A percentile compares a stretch with the other conserved stretches of the same genome.
These are phyloP conservation scores for Halotydeus destructor DNA, from an alignment of 1,140 invertebrate species.

Conservation along the genomic window DNA sequence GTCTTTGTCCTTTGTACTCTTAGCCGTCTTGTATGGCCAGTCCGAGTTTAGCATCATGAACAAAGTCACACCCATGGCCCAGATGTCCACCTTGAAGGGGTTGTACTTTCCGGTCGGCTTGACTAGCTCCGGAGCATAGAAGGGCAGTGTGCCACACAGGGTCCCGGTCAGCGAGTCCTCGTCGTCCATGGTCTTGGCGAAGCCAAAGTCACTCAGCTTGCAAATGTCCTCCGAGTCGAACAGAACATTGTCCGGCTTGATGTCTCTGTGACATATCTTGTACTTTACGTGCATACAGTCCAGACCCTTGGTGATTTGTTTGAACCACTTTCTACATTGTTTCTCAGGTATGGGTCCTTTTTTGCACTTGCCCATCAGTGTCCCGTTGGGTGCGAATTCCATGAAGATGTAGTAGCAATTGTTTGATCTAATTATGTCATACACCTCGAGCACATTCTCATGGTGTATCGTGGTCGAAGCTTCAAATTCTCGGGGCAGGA, in stretches of 20 bases:
- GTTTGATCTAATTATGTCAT: constrained; percentile 9
- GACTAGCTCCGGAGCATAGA: constrained; percentile 4
- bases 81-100: constrained; percentile 55
- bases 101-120: constrained; percentile 1
- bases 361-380: neutral
- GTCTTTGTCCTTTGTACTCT: too few relatives aligned
- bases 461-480: constrained; percentile 7
- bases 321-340: constrained; percentile 6
- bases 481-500: constrained; percentile 6
- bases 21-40: constrained; percentile 26
- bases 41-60: constrained; percentile 30
- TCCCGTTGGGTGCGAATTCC: constrained; percentile 10
- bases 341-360: constrained; percentile 2
- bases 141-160: constrained; percentile 7
- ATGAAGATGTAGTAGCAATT: constrained; percentile 9
- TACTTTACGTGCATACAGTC: constrained; percentile 3
- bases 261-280: constrained; percentile 9
- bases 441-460: constrained; percentile 4
- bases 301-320: constrained; percentile 4
- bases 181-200: constrained; percentile 3
- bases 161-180: neutral
- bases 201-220: constrained; percentile 12
- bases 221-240: neutral
- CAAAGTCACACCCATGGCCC: constrained; percentile 84
- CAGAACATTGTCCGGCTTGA: constrained; percentile 11